These are phyloP conservation scores for Lophotriccus pileatus DNA, from an alignment of 2,797 vertebrate genomes.

Conservation along the genomic window DNA sequence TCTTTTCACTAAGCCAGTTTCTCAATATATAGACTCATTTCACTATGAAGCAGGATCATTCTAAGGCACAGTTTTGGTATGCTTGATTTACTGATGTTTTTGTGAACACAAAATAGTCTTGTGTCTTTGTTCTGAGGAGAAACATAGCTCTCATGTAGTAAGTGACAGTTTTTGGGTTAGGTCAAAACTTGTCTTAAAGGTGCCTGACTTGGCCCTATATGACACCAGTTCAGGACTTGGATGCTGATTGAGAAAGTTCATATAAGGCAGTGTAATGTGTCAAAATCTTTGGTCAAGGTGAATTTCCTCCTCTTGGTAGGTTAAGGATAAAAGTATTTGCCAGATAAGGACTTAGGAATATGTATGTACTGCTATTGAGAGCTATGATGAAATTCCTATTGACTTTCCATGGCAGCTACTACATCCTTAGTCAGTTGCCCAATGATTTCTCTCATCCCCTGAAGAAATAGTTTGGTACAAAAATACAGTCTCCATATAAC, in stretches of 20 bases:
- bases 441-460: neutral
- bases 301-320: neutral
- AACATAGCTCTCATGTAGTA: neutral
- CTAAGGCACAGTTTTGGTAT: neutral
- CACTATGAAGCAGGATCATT: neutral
- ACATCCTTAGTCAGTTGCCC: neutral
- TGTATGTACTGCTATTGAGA: neutral
- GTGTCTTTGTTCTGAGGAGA: neutral
- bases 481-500: neutral
- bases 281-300: neutral
- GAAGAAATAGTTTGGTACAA: neutral
- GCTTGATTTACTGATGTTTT: neutral
- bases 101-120: neutral
- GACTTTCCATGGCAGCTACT: neutral
- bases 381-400: neutral
- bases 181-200: neutral
- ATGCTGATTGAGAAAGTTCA: neutral
- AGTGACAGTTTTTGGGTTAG: neutral
- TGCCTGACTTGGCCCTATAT: neutral
- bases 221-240: neutral
- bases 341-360: neutral
- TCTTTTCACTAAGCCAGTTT: constrained; percentile 17
- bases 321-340: neutral
- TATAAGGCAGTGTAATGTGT: neutral
- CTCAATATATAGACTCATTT: neutral